These are phyloP conservation scores for Nymphalis urticae DNA, from an alignment of 2,888 invertebrate genomes.

Conservation along the genomic window DNA sequence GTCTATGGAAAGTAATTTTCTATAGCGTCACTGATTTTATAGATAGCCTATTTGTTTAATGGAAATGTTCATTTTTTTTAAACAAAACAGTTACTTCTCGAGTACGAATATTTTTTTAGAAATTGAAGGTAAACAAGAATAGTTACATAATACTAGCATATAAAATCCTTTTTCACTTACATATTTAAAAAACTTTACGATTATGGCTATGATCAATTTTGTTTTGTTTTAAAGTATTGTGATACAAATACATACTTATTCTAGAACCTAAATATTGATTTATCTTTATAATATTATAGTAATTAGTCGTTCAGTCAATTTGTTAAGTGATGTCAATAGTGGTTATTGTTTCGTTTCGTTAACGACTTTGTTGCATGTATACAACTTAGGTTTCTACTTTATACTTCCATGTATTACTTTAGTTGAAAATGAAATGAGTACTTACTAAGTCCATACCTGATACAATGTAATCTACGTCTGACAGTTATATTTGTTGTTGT, in stretches of 20 bases:
- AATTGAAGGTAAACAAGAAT: not conserved
- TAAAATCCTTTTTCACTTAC: too few relatives aligned
- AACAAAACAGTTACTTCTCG: not conserved
- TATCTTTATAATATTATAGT: not conserved
- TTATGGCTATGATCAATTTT: too few relatives aligned
- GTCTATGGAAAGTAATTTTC: constrained; percentile 28
- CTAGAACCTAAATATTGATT: not conserved
- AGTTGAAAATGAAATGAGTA: not conserved
- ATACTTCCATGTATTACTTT: constrained; percentile 11
- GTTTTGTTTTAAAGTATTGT: not conserved
- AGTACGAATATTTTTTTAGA: not conserved
- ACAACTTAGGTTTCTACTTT: constrained; percentile 33
- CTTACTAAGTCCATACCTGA: not conserved
- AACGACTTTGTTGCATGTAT: constrained; percentile 73
- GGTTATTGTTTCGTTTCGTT: constrained; percentile 61
- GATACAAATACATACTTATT: not conserved
- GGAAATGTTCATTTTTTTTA: constrained; percentile 19
- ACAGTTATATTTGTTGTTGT: too few relatives aligned
- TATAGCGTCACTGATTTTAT: constrained; percentile 27
- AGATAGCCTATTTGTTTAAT: constrained; percentile 23
- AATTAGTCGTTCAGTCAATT: constrained; percentile 52
- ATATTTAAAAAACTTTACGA: too few relatives aligned
- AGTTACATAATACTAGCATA: not conserved
- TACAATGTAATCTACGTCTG: too few relatives aligned
- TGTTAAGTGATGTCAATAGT: constrained; percentile 67